A percentile compares a stretch with the other conserved stretches of the same genome.
These are phyloP conservation scores for Marmota monax DNA, from an alignment of 2,113 vertebrate species.

Conservation along the genomic window DNA sequence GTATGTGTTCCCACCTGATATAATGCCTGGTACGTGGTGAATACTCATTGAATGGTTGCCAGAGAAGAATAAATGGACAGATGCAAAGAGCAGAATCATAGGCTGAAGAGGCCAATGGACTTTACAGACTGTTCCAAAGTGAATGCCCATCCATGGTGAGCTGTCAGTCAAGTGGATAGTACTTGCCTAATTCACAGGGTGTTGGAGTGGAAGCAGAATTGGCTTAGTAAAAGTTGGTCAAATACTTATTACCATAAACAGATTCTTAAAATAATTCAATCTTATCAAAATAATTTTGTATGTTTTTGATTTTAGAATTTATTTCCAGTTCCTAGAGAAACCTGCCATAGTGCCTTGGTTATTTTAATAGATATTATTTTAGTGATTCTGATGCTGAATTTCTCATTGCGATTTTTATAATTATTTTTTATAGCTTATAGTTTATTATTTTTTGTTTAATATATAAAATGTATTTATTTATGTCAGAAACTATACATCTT, in stretches of 20 bases:
- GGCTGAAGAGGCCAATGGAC: not conserved
- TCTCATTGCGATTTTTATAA: not conserved
- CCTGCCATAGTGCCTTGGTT: not conserved
- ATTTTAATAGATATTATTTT: not conserved
- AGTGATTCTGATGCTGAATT: constrained; percentile 16
- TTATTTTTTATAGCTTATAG: not conserved
- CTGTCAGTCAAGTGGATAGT: not conserved
- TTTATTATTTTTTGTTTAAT: not conserved
- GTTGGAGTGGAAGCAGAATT: not conserved
- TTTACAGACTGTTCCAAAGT: not conserved
- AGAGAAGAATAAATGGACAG: not conserved
- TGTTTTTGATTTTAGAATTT: not conserved
- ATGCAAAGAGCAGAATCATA: not conserved
- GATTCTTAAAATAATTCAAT: not conserved
- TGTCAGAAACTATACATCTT: constrained; percentile 60
- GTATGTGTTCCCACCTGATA: not conserved
- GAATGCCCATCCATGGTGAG: not conserved
- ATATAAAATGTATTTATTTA: not conserved
- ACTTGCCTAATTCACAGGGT: not conserved
- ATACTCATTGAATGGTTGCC: not conserved
- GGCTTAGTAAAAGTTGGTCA: constrained; percentile 26
- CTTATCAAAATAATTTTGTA: not conserved
- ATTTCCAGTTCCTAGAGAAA: constrained; percentile 7
- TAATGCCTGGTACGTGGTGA: not conserved
- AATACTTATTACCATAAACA: not conserved